Evolutionary conservation across 2,888 invertebrate genomes (phyloP).

Genomic region (Drosophila testacea): DNA sequence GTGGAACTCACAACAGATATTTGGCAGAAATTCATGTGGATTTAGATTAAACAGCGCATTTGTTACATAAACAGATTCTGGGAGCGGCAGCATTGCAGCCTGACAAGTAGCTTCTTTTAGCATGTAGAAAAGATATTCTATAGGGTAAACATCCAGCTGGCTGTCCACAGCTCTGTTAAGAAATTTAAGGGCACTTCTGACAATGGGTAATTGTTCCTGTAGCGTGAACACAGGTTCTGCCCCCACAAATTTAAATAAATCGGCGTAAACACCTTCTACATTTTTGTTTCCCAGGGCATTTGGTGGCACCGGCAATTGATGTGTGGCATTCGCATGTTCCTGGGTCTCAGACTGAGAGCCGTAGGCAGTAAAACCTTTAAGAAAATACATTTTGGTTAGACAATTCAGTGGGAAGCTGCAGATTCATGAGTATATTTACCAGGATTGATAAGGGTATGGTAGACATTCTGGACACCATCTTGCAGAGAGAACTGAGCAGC

Average conservation of each 20-base stretch:
- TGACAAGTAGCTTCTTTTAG: slow-evolving; percentile 37
- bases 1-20: slow-evolving; percentile 35
- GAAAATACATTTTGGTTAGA: not conserved
- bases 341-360: not conserved
- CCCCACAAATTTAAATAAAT: slow-evolving; percentile 18
- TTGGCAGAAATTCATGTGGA: slow-evolving; percentile 1
- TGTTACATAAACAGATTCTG: slow-evolving; percentile 12
- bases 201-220: slow-evolving; percentile 9
- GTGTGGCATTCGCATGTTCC: slow-evolving; percentile 19
- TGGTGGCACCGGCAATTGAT: slow-evolving; percentile 37
- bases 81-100: slow-evolving; percentile 6
- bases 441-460: slow-evolving; percentile 40
- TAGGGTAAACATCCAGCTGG: slow-evolving; percentile 31
- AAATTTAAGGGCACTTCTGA: slow-evolving; percentile 16
- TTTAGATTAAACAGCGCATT: slow-evolving; percentile 19
- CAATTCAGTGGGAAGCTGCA: not conserved
- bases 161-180: slow-evolving; percentile 13
- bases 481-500: slow-evolving; percentile 26
- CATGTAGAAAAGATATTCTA: slow-evolving; percentile 38
- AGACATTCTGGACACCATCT: slow-evolving; percentile 24
- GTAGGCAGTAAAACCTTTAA: not conserved
- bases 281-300: slow-evolving; percentile 30
- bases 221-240: slow-evolving; percentile 33
- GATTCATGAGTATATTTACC: slow-evolving; percentile 22
- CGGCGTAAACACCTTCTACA: slow-evolving; percentile 19